Base-by-base conservation (phyloP, 2,113 vertebrate genomes). In the Psittacula cyanocephala region DNA sequence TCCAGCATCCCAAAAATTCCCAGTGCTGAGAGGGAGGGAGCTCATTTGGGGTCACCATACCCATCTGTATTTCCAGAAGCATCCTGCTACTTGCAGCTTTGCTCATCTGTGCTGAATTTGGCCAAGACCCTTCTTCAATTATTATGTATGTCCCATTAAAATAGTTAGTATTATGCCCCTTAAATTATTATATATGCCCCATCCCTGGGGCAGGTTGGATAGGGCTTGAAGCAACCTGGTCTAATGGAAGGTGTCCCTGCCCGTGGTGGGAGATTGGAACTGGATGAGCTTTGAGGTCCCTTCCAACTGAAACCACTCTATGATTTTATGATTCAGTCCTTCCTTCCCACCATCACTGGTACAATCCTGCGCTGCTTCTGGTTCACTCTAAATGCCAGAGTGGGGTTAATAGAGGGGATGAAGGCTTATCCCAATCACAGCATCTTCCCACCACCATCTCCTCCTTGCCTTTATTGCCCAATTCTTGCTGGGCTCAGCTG, bases 281-380 rank as follows among this genome's bases (percentile, higher is more conserved):
- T 59, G 57, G 33, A 24, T 15, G 57, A 10, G 20, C 33, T 59
- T 35, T 35, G 9, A n/a, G 22, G 57, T 35, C 33, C 22, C 13
- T 59, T 35, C 13, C 20, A 59, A 7, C 13, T 9, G 9, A 35
- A 59, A 59, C 57, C 13, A 15, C 13, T 24, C 57, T 59, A 15
- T 35, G 57, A 14, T 59, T 59, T 14, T 57, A 22, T 57, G 55
- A 57, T n/a, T 59, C 57, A 83, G 11, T 39, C 17, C 35, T 62
- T 27, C 35, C 9, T 31, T 3, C 6, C 3, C 1, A 0, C 19
- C 23, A 59, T 43, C 27, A 5, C 13, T 2, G 2, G 17, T 43
- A 43, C 25, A 25, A 24, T 52, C 33, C 55, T 81, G 33, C 2
- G 0, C 41, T 84, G 81, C 33, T 35, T 65, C 46, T 82, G 7